A percentile compares a stretch with the other conserved stretches of the same genome.
Conservation (phyloP, 1,140 invertebrate species). For the Euwallacea fornicatus region DNA sequence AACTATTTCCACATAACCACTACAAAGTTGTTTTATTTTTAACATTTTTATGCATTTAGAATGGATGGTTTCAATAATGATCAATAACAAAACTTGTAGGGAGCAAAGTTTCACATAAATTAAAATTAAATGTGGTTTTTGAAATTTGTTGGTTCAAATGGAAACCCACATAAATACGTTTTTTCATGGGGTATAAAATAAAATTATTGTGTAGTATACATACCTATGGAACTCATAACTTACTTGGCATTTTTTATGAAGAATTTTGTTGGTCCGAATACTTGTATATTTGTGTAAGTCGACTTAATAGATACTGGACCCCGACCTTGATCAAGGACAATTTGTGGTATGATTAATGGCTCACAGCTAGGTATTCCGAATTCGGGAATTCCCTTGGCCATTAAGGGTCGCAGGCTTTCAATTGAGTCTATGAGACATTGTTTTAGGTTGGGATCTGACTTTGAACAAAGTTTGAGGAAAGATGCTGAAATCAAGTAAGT, state of each 20-base stretch:
- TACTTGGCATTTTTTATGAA: constrained; percentile 61
- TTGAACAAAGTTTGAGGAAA: constrained; percentile 54
- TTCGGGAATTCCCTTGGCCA: constrained; percentile 61
- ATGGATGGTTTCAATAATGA: too few species aligned
- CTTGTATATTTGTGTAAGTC: constrained; percentile 61
- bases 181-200: too few species aligned
- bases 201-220: too few species aligned
- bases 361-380: constrained; percentile 65
- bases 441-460: constrained; percentile 55
- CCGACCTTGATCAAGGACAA: constrained; percentile 62
- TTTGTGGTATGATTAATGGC: constrained; percentile 61
- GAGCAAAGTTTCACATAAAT: too few species aligned
- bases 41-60: too few species aligned
- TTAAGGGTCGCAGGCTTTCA: constrained; percentile 56
- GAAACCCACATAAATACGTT: too few species aligned
- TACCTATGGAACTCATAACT: constrained; percentile 43
- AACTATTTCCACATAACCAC: too few species aligned
- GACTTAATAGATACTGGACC: constrained; percentile 64
- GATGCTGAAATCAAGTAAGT: constrained; percentile 47
- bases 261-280: constrained; percentile 62
- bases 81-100: too few species aligned
- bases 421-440: constrained; percentile 56
- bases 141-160: too few species aligned
- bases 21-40: too few species aligned
- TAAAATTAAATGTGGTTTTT: too few species aligned